A percentile compares a stretch with the other conserved stretches of the same genome.
Conservation (phyloP, 2,797 vertebrate species). For the Micropoecilia bifurca region DNA sequence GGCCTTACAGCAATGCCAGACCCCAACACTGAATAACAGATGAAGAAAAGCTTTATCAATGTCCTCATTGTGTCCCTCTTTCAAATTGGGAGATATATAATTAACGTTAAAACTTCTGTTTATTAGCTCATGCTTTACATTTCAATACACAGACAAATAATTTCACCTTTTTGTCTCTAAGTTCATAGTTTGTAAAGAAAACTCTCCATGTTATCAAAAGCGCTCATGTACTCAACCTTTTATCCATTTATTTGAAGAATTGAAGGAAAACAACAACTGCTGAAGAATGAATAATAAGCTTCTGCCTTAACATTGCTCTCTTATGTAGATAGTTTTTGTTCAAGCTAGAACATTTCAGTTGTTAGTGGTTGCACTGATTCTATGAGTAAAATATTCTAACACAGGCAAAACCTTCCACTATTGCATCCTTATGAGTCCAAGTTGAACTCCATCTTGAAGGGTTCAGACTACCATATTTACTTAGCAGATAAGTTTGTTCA, state of each 20-base stretch:
- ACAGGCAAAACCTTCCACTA: not conserved
- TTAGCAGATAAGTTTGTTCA: not conserved
- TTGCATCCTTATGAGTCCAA: not conserved
- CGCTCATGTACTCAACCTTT: not conserved
- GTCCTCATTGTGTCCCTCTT: constrained; percentile 54
- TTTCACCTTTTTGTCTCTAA: constrained; percentile 14
- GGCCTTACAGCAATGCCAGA: constrained; percentile 65
- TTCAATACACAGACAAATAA: not conserved
- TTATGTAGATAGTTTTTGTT: constrained; percentile 32
- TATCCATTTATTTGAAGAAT: constrained; percentile 10
- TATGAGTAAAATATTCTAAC: not conserved
- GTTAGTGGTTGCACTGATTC: constrained; percentile 38
- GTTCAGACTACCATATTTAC: not conserved
- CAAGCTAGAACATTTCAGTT: constrained; percentile 14
- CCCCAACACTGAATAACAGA: constrained; percentile 75
- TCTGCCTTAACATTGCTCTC: constrained; percentile 43
- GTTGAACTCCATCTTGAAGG: not conserved
- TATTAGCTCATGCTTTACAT: not conserved
- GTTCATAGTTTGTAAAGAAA: constrained; percentile 3
- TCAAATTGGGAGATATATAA: constrained; percentile 57
- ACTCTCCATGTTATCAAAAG: constrained; percentile 6
- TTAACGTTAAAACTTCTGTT: constrained; percentile 31
- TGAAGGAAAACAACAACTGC: constrained; percentile 1
- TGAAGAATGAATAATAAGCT: constrained; percentile 2
- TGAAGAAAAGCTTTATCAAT: constrained; percentile 76